Base-by-base conservation (phyloP, 2,113 vertebrate genomes). In the Eupsittula cactorum region DNA sequence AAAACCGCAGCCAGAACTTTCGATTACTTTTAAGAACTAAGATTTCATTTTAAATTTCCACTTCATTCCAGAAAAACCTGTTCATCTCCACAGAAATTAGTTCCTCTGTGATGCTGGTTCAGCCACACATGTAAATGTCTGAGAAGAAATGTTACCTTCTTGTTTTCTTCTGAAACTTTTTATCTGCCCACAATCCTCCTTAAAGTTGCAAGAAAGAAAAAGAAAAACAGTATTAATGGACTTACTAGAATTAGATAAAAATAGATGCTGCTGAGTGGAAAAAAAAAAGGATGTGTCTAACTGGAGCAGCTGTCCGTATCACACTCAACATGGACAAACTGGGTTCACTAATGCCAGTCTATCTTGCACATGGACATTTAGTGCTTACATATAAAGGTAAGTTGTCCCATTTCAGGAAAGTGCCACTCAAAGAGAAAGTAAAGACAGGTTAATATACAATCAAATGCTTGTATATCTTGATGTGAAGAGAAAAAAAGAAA, bases 161-260 rank as follows among this genome's bases (percentile, higher is more conserved):
- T 9, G 35, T 85, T 85, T 80, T 82, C 25, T 87, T 88, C 14
- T 78, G 49, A n/a, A 77, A 39, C 7, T 33, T 71, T 63, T 47
- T 55, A 18, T 55, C 16, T 24, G 4, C 2, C 2, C 1, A 57
- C 8, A 11, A 44, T 0, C 11, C 1, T 68, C 29, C 41, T 75
- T 52, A 39, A 55, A 74, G 20, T 1, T 27, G 7, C 21, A 60
- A 78, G 7, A 86, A 25, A 67, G 17, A 44, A 37, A 89, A 25
- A 67, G 17, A 44, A n/a, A 86, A 87, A 28, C 4, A 21, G 4
- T 33, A 4, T 20, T 52, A 24, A 17, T 28, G 50, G 63, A 46
- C 14, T 62, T 46, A 50, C 6, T 50, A 10, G 4, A 78, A 46
- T 63, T 68, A 73, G 37, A 11, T 25, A 85, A 78, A 82, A 91